Evolutionary conservation across 2,113 vertebrate genomes (phyloP), one percentile per base, ranked within the genome.

Genomic region (Silurus meridionalis): DNA sequence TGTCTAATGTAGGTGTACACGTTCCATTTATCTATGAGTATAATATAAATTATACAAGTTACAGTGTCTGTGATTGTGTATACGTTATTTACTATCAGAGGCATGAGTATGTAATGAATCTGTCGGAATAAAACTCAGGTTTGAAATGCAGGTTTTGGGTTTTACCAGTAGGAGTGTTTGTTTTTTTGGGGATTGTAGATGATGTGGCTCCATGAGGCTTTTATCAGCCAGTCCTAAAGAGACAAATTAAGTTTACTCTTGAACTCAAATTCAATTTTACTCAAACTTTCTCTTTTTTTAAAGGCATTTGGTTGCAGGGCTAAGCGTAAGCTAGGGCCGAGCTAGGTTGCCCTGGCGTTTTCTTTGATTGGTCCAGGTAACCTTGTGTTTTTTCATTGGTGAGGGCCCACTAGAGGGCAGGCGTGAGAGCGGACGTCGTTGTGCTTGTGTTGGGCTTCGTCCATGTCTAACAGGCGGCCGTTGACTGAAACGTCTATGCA

Each of bases 401-500:
- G 88, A 10, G 91, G 90, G 83, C 91, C 92, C 92, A 94, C 90
- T 90, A 95, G 93, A 86, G 98, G 98, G 90, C 98, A 99, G 92
- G 98, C 97, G 91, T 99, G 97, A 8, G 98, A 97, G 84, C 95
- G 96, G 92, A 99, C 97, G 91, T 98, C 96, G 1, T 93, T 96
- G 94, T 98, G 96, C 89, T 99, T 99, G 91, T 97, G 94, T 64
- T 94, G 72, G 67, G 98, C 97, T 46, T 96, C 94, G 1, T 99
- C 98, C 88, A 98, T 93, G 90, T 99, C 98, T 92, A 99, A 87
- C 4, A 83, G 19, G 15, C 84, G 91, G 79, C 91, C 89, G 50
- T 95, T 96, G 72, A 99, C 91, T 69, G 90, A 93, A 86, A 97
- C 88, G 0, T 96, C 97, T 97, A 99, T 96, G 87, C 98, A 99